A percentile compares a stretch with the other conserved stretches of the same genome.
phyloP scores from a whole-genome alignment of 2,797 vertebrate species.

The Trichosurus vulpecula region DNA sequence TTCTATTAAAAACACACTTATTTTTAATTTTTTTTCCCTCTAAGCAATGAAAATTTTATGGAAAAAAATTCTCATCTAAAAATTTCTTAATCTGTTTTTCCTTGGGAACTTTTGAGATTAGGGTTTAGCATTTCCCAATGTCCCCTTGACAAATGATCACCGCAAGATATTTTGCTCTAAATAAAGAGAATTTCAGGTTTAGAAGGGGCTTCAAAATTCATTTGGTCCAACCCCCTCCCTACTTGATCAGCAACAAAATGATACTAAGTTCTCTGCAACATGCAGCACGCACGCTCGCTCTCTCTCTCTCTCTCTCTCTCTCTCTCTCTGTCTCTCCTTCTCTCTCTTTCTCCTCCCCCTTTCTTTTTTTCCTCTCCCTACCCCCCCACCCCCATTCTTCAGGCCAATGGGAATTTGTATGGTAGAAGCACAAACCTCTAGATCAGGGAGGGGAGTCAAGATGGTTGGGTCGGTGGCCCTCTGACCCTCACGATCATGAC shows the following conservation, averaged over 20 bases:
- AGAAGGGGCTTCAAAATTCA: neutral
- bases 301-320: no score
- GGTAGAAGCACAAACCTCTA: neutral
- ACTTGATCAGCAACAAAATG: neutral
- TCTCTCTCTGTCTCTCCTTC: neutral
- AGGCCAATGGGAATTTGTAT: slow-evolving; percentile 7
- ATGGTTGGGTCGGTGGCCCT: neutral
- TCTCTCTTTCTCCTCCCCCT: neutral
- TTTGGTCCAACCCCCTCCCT: neutral
- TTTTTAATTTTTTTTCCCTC: neutral
- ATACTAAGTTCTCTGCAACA: neutral
- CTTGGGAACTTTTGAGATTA: neutral
- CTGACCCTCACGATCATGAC: accelerated
- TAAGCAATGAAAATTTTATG: neutral
- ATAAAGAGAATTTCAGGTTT: neutral
- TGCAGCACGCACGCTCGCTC: neutral
- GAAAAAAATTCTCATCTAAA: neutral
- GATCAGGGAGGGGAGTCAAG: neutral
- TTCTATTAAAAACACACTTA: neutral
- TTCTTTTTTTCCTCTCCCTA: neutral
- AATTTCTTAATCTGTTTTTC: neutral
- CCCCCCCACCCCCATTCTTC: neutral
- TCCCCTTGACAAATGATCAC: neutral
- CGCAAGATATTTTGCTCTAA: neutral
- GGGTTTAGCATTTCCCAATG: neutral